Percentiles rank a stretch among this genome's conserved stretches.
These are phyloP conservation scores for Odontophorus gujanensis DNA, from an alignment of 2,113 vertebrate species.

Conservation along the genomic window DNA sequence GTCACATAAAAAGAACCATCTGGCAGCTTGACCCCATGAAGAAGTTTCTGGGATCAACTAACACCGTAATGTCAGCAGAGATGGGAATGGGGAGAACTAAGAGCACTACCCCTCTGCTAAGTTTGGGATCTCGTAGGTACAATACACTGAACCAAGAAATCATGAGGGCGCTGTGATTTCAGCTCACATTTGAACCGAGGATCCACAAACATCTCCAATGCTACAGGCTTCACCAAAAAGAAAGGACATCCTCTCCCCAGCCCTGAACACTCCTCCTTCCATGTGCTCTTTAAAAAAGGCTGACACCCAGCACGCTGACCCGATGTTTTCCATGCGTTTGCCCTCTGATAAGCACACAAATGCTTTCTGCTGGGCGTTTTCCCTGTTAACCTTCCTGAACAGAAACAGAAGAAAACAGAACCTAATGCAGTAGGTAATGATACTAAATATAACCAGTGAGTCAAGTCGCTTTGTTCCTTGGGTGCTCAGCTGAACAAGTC, in stretches of 20 bases:
- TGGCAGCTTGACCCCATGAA: background rate
- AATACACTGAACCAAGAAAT: background rate
- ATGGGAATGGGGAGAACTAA: fast-evolving
- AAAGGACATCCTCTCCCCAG: conserved; percentile 63
- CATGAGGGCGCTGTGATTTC: background rate
- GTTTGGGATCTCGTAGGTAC: background rate
- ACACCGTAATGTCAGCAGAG: fast-evolving
- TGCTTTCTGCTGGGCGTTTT: conserved; percentile 63
- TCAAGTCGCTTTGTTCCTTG: conserved; percentile 44
- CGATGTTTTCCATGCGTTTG: conserved; percentile 58
- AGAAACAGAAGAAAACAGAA: conserved; percentile 42
- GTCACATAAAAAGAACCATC: background rate
- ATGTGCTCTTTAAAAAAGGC: background rate
- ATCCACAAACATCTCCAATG: background rate
- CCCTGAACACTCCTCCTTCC: background rate
- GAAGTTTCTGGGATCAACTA: background rate
- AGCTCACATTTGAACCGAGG: background rate
- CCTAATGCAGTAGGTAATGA: conserved; percentile 46
- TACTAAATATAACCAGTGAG: conserved; percentile 66
- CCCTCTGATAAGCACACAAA: conserved; percentile 53
- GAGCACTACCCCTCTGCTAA: background rate
- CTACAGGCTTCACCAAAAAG: conserved; percentile 28
- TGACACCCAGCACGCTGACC: conserved; percentile 38
- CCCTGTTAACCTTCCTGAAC: conserved; percentile 65
- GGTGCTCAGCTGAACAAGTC: background rate